Evolutionary conservation across 2,797 vertebrate genomes (phyloP).

Genomic region (Leucoraja ocellata): DNA sequence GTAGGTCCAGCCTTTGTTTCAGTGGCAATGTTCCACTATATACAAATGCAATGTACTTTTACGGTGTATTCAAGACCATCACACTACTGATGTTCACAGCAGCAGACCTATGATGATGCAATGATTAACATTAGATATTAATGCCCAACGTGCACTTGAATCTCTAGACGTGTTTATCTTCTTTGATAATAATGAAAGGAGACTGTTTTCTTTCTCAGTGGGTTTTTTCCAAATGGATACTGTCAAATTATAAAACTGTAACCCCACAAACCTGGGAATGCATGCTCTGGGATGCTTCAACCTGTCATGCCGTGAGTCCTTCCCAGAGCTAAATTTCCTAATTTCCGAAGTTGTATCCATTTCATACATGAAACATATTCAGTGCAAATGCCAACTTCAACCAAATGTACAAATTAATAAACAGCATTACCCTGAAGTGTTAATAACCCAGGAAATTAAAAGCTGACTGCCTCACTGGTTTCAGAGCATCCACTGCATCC

Average conservation of each 20-base stretch:
- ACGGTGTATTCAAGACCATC: too few relatives aligned
- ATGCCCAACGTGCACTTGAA: too few relatives aligned
- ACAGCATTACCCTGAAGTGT: not conserved
- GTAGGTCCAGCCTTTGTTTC: too few relatives aligned
- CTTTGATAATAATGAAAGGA: not conserved
- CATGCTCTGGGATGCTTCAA: not conserved
- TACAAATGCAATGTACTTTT: too few relatives aligned
- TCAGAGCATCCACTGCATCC: not conserved
- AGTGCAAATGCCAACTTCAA: not conserved
- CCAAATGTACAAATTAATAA: not conserved
- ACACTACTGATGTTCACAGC: too few relatives aligned
- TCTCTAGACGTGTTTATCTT: not conserved
- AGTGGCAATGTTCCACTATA: too few relatives aligned
- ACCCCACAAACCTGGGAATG: not conserved
- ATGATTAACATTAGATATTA: too few relatives aligned
- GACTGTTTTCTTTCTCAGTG: not conserved
- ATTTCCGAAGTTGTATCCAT: not conserved
- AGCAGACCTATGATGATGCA: too few relatives aligned
- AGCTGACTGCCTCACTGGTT: not conserved
- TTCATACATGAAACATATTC: not conserved
- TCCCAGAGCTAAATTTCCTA: not conserved
- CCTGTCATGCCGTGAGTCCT: not conserved
- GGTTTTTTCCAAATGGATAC: not conserved
- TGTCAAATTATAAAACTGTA: not conserved
- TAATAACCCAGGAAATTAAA: not conserved